Base-by-base conservation (phyloP, 2,113 vertebrate species). In the Seriola rivoliana region DNA sequence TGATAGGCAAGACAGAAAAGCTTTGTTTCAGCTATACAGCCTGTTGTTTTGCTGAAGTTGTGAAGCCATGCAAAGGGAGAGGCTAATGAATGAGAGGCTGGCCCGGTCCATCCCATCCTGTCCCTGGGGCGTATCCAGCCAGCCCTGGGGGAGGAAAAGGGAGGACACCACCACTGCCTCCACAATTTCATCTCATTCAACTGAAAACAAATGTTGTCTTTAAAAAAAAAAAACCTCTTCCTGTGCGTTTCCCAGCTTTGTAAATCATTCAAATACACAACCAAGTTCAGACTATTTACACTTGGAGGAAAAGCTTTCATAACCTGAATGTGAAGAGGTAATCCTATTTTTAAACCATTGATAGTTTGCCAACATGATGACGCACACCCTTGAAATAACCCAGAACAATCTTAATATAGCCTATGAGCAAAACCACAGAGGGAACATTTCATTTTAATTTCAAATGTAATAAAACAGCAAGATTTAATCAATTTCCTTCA, bases 381-480 rank as follows among this genome's bases (percentile, higher is more conserved):
- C 8, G 4, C 52, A 63, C 54, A 67, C 8, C 21, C 70, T 80
- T 32, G 25, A 77, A 75, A 82, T 81, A 75, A 66, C 17, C 40
- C 46, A 16, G 55, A 69, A 59, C 25, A 3, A 68, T 78, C 55
- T 54, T 57, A 71, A 84, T 75, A 88, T 94, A 34, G 16, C 46
- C 46, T 19, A 96, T 96, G 96, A 96, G 92, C 94, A 97, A 94
- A 94, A 91, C 92, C 95, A 95, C 95, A 95, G 92, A 91, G 90
- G 91, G 95, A 93, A 94, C 95, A 95, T 97, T 97, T 96, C 94
- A 97, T 98, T 97, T 97, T 96, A 97, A 97, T 98, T 98, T 98
- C 96, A 97, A 96, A 98, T 98, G 96, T 97, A 97, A 98, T 86
- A 77, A 97, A 97, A 95, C 96, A 95, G 95, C 95, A 95, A 95